These are phyloP conservation scores for Montifringilla adamsi DNA, from an alignment of 2,113 vertebrate species.

Conservation along the genomic window DNA sequence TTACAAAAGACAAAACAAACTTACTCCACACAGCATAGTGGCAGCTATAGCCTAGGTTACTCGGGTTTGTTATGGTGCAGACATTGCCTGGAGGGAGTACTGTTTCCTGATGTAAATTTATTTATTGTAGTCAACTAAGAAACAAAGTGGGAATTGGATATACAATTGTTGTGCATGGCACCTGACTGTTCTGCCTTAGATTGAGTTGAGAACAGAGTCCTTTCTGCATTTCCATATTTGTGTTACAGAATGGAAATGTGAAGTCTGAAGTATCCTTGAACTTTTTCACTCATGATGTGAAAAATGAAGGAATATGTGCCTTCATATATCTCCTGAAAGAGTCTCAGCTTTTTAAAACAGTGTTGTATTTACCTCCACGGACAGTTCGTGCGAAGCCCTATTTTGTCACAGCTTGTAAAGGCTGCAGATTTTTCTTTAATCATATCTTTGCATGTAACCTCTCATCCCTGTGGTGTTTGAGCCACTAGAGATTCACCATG, in stretches of 20 bases:
- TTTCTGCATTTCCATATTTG: not conserved
- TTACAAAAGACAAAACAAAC: not conserved
- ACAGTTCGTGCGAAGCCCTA: accelerated
- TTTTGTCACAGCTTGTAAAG: not conserved
- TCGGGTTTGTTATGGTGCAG: not conserved
- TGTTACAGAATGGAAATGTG: not conserved
- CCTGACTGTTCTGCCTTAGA: not conserved
- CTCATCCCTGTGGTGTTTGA: not conserved
- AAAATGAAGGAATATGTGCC: not conserved
- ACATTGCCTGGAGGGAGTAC: not conserved
- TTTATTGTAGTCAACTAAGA: not conserved
- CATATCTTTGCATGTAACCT: not conserved
- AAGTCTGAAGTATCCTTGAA: not conserved
- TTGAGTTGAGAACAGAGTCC: not conserved
- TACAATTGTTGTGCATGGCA: not conserved
- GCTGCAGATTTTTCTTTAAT: not conserved
- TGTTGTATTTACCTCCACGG: not conserved
- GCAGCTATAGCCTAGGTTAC: not conserved
- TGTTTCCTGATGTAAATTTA: not conserved
- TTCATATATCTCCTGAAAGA: not conserved
- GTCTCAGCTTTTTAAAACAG: not conserved
- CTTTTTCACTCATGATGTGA: not conserved
- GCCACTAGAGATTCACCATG: not conserved
- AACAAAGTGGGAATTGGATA: not conserved
- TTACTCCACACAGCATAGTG: not conserved